Evolutionary conservation across 2,888 invertebrate species (phyloP).

Genomic region (Griposia aprilina): DNA sequence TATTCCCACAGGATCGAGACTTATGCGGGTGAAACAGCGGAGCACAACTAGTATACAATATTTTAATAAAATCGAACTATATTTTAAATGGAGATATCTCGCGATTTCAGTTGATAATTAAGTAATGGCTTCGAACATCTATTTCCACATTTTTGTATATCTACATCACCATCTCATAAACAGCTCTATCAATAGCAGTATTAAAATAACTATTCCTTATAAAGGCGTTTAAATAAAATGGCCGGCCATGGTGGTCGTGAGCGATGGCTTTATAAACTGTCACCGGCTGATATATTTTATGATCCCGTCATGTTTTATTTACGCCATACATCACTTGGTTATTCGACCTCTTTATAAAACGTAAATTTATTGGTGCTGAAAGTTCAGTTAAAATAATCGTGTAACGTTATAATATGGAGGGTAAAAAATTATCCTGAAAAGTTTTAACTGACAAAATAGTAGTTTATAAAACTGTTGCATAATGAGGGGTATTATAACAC

Average conservation of each 20-base stretch:
- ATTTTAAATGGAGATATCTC: background rate
- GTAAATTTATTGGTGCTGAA: slow-evolving; percentile 37
- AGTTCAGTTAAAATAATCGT: slow-evolving; percentile 12
- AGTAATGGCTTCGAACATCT: background rate
- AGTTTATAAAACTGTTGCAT: too few relatives aligned
- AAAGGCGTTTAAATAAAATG: slow-evolving; percentile 31
- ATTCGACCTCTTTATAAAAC: slow-evolving; percentile 36
- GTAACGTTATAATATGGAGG: background rate
- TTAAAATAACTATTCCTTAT: slow-evolving; percentile 29
- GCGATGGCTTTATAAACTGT: slow-evolving; percentile 53
- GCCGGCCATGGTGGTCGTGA: slow-evolving; percentile 35
- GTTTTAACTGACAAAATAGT: background rate
- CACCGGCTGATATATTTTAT: slow-evolving; percentile 54
- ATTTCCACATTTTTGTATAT: background rate
- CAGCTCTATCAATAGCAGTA: slow-evolving; percentile 19
- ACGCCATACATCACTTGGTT: slow-evolving; percentile 43
- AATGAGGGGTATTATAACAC: too few relatives aligned
- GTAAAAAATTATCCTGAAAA: background rate
- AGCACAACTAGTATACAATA: too few relatives aligned
- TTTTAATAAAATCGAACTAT: background rate
- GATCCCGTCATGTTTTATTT: slow-evolving; percentile 59
- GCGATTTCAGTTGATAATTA: background rate
- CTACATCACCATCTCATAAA: background rate
- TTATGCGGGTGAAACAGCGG: too few relatives aligned
- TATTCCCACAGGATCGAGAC: too few relatives aligned